Base-by-base conservation (phyloP, 2,113 vertebrate genomes). In the Zeus faber region DNA sequence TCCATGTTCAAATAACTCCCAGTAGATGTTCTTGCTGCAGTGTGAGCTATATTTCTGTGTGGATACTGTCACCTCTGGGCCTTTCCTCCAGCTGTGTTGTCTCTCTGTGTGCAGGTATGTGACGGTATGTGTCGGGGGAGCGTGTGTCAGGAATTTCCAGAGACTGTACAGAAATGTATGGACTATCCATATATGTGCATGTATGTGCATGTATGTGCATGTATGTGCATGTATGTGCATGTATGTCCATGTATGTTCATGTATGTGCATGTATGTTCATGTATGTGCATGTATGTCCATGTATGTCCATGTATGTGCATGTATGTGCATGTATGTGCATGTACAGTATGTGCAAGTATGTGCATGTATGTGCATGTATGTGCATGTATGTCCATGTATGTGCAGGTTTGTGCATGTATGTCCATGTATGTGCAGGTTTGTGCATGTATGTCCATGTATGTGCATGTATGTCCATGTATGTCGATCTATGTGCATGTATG, bases 81-180 rank as follows among this genome's bases (percentile, higher is more conserved):
- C 69, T 58, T 43, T 59, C 21, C 40, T 46, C 72, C 80, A 81
- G 80, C 77, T 86, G 82, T 86, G 81, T 86, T 81, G 74, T 80
- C 72, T 80, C 55, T 67, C 77, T 29, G 26, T 56, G 52, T 72
- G 73, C 49, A 65, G 67, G 60, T 35, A 62, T 47, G 48, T 55
- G 66, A 62, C 20, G 49, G 54, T 62, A 69, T 71, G 51, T 49
- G 53, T 64, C 46, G n/a, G 29, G 61, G 53, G 43, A 4, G 64
- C 31, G 44, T 37, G 61, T 44, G 74, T 74, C 54, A 54, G 70
- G 65, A 78, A 62, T 50, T 62, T 74, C 56, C 48, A 18, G 47
- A 77, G 74, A 65, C 55, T 52, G 63, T 49, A 46, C 65, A 76
- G 55, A 24, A 14, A 37, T 37, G 33, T 37, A n/a, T n/a, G n/a